These are phyloP conservation scores for Charanyca ferruginea DNA, from an alignment of 2,888 invertebrate species.

Conservation along the genomic window DNA sequence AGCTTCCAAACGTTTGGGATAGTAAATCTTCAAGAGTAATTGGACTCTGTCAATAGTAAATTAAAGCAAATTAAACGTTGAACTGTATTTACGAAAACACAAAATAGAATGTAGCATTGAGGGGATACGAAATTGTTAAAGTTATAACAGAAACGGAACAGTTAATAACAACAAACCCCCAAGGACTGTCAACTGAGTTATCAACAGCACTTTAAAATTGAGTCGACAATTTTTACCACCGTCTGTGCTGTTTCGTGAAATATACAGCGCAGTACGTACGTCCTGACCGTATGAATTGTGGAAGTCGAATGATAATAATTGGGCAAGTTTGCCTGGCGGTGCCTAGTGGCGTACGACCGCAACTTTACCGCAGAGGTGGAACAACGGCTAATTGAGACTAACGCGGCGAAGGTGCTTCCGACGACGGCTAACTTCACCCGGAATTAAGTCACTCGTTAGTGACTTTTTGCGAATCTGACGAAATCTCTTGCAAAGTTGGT, in stretches of 20 bases:
- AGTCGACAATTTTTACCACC: constrained; percentile 55
- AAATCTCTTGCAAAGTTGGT: constrained; percentile 82
- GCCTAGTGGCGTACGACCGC: constrained; percentile 55
- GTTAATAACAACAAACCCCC: constrained; percentile 45
- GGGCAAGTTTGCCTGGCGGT: constrained; percentile 76
- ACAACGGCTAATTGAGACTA: constrained; percentile 82
- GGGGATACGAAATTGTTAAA: constrained; percentile 48
- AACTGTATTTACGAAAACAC: constrained; percentile 22
- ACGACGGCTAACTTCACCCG: constrained; percentile 77
- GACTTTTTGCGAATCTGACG: constrained; percentile 83
- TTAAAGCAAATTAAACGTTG: constrained; percentile 30
- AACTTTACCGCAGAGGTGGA: constrained; percentile 65
- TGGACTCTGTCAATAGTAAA: constrained; percentile 8
- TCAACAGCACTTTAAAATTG: constrained; percentile 52
- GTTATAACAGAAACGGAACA: constrained; percentile 52
- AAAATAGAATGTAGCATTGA: constrained; percentile 36
- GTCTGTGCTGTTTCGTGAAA: constrained; percentile 33
- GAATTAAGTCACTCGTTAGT: constrained; percentile 87
- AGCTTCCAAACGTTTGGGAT: constrained; percentile 22
- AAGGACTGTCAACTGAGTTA: constrained; percentile 45
- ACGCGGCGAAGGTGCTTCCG: constrained; percentile 72
- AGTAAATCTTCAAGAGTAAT: constrained; percentile 17
- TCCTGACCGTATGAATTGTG: constrained; percentile 54
- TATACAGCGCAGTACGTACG: constrained; percentile 28
- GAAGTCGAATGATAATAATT: constrained; percentile 78